phyloP scores from a whole-genome alignment of 2,888 invertebrate genomes.

The Scaptomyza reducta region DNA sequence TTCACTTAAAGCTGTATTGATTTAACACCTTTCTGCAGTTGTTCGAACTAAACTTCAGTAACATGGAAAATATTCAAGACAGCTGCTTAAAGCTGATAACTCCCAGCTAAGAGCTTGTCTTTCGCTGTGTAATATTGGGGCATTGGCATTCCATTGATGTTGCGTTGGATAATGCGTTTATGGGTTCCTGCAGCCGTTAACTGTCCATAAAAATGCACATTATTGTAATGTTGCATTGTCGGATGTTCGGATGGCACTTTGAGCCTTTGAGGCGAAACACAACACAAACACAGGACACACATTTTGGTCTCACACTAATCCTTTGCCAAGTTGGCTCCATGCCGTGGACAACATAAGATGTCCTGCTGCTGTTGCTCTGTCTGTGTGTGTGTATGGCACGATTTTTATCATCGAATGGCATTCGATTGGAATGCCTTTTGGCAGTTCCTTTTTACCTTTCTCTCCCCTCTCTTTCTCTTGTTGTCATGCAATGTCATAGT shows the following conservation, averaged over 20 bases:
- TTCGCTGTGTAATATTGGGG: conserved; percentile 10
- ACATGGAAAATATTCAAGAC: neutral
- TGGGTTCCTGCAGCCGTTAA: conserved; percentile 76
- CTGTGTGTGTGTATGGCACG: conserved; percentile 59
- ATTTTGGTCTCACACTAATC: conserved; percentile 40
- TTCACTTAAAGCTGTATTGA: no score
- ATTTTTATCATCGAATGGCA: conserved; percentile 78
- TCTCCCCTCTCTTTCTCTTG: conserved; percentile 21
- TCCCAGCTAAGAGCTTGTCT: neutral
- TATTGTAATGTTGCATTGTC: conserved; percentile 80
- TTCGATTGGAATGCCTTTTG: conserved; percentile 72
- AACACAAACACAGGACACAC: conserved; percentile 58
- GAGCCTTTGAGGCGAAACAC: conserved; percentile 49
- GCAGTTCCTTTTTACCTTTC: conserved; percentile 11
- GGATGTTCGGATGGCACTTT: conserved; percentile 55
- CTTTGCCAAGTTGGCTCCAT: conserved; percentile 25
- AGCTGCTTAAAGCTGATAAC: neutral
- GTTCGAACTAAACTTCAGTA: neutral
- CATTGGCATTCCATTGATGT: conserved; percentile 66
- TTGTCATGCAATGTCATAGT: conserved; percentile 50
- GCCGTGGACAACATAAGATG: conserved; percentile 33
- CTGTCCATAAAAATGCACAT: conserved; percentile 80
- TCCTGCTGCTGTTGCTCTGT: conserved; percentile 35
- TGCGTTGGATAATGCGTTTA: conserved; percentile 75
- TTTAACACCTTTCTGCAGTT: neutral